Percentiles rank a stretch among this genome's conserved stretches.
Conservation (phyloP, 2,888 invertebrate genomes). For the Nipponacmea schrenckii region DNA sequence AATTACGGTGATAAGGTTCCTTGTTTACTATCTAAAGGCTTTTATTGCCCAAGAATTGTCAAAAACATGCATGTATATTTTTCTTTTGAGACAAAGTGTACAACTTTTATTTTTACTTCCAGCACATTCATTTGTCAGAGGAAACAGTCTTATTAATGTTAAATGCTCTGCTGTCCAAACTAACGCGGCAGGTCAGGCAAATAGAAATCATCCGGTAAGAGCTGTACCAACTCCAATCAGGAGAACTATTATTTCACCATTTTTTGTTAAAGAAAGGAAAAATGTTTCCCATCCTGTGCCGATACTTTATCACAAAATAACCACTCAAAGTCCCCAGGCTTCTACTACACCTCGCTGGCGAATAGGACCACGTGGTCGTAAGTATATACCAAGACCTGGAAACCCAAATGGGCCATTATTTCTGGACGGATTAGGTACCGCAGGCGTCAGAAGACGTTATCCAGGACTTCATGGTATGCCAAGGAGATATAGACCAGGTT, state of each 20-base stretch:
- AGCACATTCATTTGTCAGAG: background rate
- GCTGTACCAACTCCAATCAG: background rate
- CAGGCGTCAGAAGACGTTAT: background rate
- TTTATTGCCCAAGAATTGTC: no score
- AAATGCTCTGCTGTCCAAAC: background rate
- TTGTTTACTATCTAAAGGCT: no score
- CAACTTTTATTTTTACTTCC: background rate
- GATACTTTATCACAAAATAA: no score
- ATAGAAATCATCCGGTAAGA: background rate
- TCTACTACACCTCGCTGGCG: background rate
- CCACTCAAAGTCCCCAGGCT: no score
- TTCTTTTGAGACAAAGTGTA: no score
- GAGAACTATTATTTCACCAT: no score
- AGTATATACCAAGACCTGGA: background rate
- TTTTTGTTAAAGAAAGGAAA: no score
- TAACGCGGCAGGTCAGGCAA: background rate
- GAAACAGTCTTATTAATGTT: background rate
- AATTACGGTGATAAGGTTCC: background rate
- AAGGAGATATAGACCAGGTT: background rate
- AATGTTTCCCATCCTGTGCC: no score
- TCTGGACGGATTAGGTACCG: background rate
- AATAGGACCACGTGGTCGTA: background rate
- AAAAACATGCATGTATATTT: no score
- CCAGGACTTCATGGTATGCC: background rate
- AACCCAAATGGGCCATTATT: background rate